These are phyloP conservation scores for Drosophila percnosoma DNA, from an alignment of 2,888 invertebrate genomes.

Conservation along the genomic window DNA sequence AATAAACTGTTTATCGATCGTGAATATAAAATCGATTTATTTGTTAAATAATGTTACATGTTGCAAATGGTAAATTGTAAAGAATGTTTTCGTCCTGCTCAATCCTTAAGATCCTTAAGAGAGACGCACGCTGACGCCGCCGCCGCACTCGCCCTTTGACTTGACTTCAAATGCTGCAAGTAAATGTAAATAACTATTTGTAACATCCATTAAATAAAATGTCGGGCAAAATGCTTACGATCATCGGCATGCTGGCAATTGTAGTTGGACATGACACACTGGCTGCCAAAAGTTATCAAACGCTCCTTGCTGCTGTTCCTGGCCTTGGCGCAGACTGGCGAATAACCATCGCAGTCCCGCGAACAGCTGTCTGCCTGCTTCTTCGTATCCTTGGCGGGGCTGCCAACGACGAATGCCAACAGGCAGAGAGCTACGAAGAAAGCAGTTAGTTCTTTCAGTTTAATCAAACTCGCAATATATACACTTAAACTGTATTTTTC, in stretches of 20 bases:
- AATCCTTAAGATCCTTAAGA: conserved; percentile 64
- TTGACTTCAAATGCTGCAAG: conserved; percentile 77
- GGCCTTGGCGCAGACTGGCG: conserved; percentile 81
- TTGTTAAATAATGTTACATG: conserved; percentile 4
- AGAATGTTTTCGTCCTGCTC: not conserved
- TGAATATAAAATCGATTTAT: conserved; percentile 24
- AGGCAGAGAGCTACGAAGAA: conserved; percentile 69
- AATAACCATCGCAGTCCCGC: conserved; percentile 73
- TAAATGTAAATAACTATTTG: not conserved
- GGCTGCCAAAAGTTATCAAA: conserved; percentile 82
- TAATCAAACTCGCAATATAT: not conserved
- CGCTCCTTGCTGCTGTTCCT: conserved; percentile 81
- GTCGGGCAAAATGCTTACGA: conserved; percentile 68
- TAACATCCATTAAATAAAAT: too few species aligned
- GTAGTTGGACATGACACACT: conserved; percentile 82
- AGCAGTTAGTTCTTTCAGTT: not conserved
- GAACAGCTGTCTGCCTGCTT: conserved; percentile 69
- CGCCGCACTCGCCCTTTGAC: conserved; percentile 82
- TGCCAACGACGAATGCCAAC: conserved; percentile 66
- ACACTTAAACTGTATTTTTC: not conserved
- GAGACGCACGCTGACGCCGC: conserved; percentile 82
- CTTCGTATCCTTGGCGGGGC: conserved; percentile 78
- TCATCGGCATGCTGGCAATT: conserved; percentile 83
- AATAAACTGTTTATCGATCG: conserved; percentile 58
- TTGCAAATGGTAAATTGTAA: not conserved